Conservation (phyloP, 1,140 invertebrate species). For the Paralvinella palmiformis region DNA sequence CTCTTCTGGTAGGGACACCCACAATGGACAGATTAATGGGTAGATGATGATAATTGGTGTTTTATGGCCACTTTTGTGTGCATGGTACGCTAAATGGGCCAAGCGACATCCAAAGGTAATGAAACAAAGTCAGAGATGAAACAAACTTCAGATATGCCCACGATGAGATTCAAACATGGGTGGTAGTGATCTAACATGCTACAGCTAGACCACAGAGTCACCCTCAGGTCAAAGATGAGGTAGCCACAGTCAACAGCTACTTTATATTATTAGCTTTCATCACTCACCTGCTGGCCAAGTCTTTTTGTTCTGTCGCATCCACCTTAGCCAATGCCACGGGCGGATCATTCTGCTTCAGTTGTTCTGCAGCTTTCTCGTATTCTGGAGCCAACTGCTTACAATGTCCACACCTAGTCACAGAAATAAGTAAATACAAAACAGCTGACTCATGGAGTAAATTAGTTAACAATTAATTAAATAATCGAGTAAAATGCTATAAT, state of each 20-base stretch:
- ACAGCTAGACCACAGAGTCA: no score
- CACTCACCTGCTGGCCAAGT: constrained; percentile 47
- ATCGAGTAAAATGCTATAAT: no score
- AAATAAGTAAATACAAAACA: background rate
- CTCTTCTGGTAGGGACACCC: background rate
- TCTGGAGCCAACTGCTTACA: constrained; percentile 79
- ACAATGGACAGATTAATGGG: background rate
- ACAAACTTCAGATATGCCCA: no score
- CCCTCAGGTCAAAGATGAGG: background rate
- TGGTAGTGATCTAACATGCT: no score
- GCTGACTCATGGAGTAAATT: background rate
- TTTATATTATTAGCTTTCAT: background rate
- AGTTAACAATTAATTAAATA: background rate
- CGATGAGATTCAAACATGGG: no score
- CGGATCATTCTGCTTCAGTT: constrained; percentile 72
- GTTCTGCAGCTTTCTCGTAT: constrained; percentile 87
- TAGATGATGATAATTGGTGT: background rate
- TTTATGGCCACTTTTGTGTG: no score
- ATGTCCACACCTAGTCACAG: constrained; percentile 49
- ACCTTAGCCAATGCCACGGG: constrained; percentile 53
- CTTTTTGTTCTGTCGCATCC: constrained; percentile 52
- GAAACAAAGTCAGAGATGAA: no score
- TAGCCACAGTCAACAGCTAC: background rate
- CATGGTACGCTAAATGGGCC: no score
- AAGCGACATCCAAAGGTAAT: no score